Evolutionary conservation across 2,113 vertebrate genomes (phyloP).

Genomic region (Tragelaphus scriptus): DNA sequence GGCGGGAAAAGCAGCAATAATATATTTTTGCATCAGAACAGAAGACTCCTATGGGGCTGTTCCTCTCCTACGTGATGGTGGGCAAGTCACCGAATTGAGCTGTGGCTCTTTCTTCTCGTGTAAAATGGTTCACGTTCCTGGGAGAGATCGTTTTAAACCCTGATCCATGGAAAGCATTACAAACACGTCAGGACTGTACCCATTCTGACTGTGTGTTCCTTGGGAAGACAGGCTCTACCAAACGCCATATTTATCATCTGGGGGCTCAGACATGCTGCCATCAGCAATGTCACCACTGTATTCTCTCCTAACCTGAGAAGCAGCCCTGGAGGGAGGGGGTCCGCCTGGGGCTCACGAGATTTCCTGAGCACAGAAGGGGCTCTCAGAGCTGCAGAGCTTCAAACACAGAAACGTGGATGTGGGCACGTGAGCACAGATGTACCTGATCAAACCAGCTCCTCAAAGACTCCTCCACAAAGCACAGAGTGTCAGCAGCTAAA

Average conservation of each 20-base stretch:
- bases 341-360: neutral
- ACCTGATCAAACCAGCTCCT: neutral
- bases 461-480: neutral
- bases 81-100: neutral
- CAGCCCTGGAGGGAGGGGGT: neutral
- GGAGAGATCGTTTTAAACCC: neutral
- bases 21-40: rapidly evolving
- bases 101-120: neutral
- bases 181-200: neutral
- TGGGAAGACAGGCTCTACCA: neutral
- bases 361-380: neutral
- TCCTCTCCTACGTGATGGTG: neutral
- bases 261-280: rapidly evolving
- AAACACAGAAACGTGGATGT: neutral
- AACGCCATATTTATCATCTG: neutral
- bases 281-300: neutral
- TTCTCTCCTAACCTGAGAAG: neutral
- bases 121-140: neutral
- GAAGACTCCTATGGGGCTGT: neutral
- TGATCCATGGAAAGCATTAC: neutral
- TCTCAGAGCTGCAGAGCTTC: neutral
- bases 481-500: neutral
- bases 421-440: neutral
- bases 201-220: neutral
- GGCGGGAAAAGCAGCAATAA: rapidly evolving